phyloP scores from a whole-genome alignment of 1,140 invertebrate genomes.

The Halyomorpha halys region DNA sequence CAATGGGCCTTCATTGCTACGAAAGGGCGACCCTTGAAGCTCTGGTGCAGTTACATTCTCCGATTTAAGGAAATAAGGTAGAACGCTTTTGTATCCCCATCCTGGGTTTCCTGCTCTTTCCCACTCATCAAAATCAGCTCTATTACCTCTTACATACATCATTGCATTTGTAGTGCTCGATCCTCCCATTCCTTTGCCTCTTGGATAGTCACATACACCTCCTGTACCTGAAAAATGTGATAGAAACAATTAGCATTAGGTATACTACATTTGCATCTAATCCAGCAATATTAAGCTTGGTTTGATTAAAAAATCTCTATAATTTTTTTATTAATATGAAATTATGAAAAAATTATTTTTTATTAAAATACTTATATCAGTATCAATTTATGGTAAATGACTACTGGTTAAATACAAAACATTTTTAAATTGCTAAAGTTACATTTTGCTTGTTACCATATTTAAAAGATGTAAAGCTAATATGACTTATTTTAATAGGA shows the following conservation, averaged over 20 bases:
- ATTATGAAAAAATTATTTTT: too few relatives aligned
- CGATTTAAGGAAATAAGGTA: conserved; percentile 39
- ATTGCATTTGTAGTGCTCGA: conserved; percentile 52
- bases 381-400: too few relatives aligned
- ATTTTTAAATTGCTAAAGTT: too few relatives aligned
- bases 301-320: too few relatives aligned
- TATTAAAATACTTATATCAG: too few relatives aligned
- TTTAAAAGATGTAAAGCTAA: too few relatives aligned
- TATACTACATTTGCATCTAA: too few relatives aligned
- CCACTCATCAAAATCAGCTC: conserved; percentile 48
- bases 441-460: too few relatives aligned
- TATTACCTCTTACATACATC: conserved; percentile 49
- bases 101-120: conserved; percentile 37
- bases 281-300: too few relatives aligned
- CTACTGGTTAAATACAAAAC: too few relatives aligned
- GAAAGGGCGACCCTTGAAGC: not conserved
- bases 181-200: conserved; percentile 50
- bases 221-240: conserved; percentile 34
- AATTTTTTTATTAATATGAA: too few relatives aligned
- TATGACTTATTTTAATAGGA: too few relatives aligned
- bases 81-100: conserved; percentile 45
- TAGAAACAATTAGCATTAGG: not conserved
- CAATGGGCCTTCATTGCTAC: conserved; percentile 3
- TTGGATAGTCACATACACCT: conserved; percentile 44
- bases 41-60: conserved; percentile 30